These are phyloP conservation scores for Eilema sororculum DNA, from an alignment of 2,888 invertebrate genomes.

Conservation along the genomic window DNA sequence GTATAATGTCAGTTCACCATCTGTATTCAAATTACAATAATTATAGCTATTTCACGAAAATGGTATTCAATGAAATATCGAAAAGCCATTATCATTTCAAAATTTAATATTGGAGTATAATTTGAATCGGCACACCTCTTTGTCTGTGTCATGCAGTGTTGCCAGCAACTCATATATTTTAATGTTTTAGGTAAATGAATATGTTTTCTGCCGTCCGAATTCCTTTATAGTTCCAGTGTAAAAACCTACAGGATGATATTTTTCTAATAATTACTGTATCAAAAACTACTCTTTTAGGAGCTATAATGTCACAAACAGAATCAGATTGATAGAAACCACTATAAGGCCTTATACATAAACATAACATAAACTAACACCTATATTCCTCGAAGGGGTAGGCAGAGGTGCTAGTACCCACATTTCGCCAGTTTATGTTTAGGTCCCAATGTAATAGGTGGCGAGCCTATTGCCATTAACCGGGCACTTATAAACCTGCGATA, in stretches of 20 bases:
- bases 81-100: slow-evolving; percentile 18
- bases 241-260: not conserved
- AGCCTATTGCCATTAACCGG: too few relatives aligned
- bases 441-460: too few relatives aligned
- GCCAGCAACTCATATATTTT: not conserved
- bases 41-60: slow-evolving; percentile 22
- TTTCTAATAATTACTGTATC: too few relatives aligned
- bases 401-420: too few relatives aligned
- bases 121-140: slow-evolving; percentile 16
- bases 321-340: too few relatives aligned
- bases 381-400: too few relatives aligned
- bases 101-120: slow-evolving; percentile 16
- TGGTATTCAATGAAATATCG: slow-evolving; percentile 21
- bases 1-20: slow-evolving; percentile 9
- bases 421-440: too few relatives aligned
- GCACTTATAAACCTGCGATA: too few relatives aligned
- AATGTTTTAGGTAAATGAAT: not conserved
- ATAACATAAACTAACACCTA: too few relatives aligned
- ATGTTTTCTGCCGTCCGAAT: not conserved
- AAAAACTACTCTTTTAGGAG: too few relatives aligned
- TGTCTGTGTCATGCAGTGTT: not conserved
- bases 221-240: not conserved
- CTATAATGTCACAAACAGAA: too few relatives aligned
- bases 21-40: slow-evolving; percentile 23
- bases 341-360: too few relatives aligned